Evolutionary conservation across 2,797 vertebrate genomes (phyloP), one percentile per base, ranked within the genome.

Genomic region (Epinephelus malabaricus): DNA sequence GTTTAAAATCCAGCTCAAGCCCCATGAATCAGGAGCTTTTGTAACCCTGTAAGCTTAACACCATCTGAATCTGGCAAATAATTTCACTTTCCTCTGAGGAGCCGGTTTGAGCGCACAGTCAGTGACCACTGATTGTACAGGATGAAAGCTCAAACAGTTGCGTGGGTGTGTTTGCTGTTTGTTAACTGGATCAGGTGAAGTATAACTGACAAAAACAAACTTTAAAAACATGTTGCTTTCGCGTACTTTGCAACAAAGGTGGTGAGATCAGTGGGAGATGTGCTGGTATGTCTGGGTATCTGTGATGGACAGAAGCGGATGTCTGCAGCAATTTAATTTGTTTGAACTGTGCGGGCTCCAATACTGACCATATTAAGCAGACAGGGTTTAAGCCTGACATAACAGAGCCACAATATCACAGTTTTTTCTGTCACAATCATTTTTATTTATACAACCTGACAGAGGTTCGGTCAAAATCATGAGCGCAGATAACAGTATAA

Each of bases 81-180:
- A 79, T 46, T 68, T 34, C 55, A 56, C 34, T 34, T 71, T 71
- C 69, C 49, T 70, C 21, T 61, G 3, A 9, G 25, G 46, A 71
- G 27, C n/a, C 21, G 12, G 47, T 67, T 79, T 63, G 43, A 76
- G 50, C 5, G 7, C 46, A 65, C 49, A 80, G 56, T 73, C 30
- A 62, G 49, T 73, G 25, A 64, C 51, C 43, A 63, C 58, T 81
- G 69, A 74, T 76, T 64, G 73, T 65, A 60, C 15, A 19, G 62
- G 50, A 73, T 58, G n/a, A 19, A 54, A 76, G 50, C 61, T 60
- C 34, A 21, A 60, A 50, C 23, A 17, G 38, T 11, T 46, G 23
- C 71, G 46, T 34, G 53, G 38, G 21, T 38, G 1, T 55, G 23
- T 72, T 55, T 47, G 45, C 25, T 43, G 60, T 56, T 68, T 65